Percentiles rank a stretch among this genome's conserved stretches.
Evolutionary conservation across 2,888 invertebrate genomes (phyloP).

Genomic region (Unio delphinus): DNA sequence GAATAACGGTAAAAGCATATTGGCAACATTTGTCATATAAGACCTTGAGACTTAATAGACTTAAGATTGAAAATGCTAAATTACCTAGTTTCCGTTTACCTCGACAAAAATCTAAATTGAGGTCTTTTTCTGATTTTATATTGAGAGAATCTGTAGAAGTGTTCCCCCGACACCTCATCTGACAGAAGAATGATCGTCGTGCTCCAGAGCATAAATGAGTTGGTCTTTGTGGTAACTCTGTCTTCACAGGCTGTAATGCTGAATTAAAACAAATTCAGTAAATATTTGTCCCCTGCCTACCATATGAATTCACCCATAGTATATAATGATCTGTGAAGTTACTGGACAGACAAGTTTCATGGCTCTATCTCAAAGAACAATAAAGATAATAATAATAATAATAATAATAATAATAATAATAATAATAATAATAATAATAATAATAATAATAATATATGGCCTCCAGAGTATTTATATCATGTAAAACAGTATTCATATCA

Average conservation of each 20-base stretch:
- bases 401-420: too few relatives aligned
- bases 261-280: conserved; percentile 24
- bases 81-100: conserved; percentile 58
- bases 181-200: conserved; percentile 91
- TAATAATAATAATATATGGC: too few relatives aligned
- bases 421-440: too few relatives aligned
- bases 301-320: background rate
- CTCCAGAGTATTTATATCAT: too few relatives aligned
- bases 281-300: too few relatives aligned
- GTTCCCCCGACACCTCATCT: conserved; percentile 83
- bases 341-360: background rate
- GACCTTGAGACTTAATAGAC: background rate
- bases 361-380: too few relatives aligned
- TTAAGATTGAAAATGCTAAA: background rate
- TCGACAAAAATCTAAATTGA: conserved; percentile 42
- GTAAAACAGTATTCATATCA: too few relatives aligned
- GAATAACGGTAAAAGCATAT: too few relatives aligned
- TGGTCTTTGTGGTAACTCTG: conserved; percentile 83
- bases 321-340: too few relatives aligned
- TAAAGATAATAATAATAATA: too few relatives aligned
- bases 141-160: background rate
- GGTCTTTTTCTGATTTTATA: conserved; percentile 40
- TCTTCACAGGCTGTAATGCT: conserved; percentile 93
- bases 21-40: background rate
- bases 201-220: conserved; percentile 90